Conservation (phyloP, 2,113 vertebrate species). For the Xiphias gladius region DNA sequence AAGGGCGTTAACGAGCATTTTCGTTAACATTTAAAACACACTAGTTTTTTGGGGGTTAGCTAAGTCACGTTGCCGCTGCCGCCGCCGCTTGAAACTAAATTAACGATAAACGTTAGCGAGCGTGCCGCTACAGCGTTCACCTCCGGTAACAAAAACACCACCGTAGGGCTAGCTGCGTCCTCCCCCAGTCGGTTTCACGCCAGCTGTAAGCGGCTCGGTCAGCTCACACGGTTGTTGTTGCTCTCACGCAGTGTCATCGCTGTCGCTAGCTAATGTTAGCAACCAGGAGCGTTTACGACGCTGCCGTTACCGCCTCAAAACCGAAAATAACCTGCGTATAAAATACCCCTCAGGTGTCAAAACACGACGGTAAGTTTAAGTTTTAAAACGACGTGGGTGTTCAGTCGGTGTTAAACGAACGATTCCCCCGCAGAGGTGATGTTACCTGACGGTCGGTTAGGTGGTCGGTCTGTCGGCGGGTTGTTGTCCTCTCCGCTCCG, state of each 20-base stretch:
- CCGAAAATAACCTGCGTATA: neutral
- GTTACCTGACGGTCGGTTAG: constrained; percentile 66
- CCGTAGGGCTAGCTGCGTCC: neutral
- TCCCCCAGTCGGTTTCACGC: neutral
- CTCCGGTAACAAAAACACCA: neutral
- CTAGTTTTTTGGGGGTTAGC: neutral
- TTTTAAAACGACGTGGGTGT: accelerated
- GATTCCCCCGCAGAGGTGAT: neutral
- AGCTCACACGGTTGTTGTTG: constrained; percentile 46
- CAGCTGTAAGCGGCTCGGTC: neutral
- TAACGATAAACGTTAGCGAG: neutral
- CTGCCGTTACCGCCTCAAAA: constrained; percentile 22
- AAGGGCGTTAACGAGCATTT: neutral
- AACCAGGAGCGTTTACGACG: constrained; percentile 11
- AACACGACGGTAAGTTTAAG: neutral
- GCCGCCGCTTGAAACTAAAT: too few species aligned
- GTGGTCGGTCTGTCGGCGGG: constrained; percentile 53
- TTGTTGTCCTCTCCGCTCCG: constrained; percentile 83
- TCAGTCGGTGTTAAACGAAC: accelerated
- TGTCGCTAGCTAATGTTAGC: constrained; percentile 71
- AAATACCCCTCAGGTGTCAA: neutral
- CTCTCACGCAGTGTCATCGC: constrained; percentile 58
- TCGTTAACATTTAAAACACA: neutral
- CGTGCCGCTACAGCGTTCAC: too few species aligned
- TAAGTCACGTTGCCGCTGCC: neutral